Conservation (phyloP, 2,797 vertebrate species). For the Orientallactaga sibirica region DNA sequence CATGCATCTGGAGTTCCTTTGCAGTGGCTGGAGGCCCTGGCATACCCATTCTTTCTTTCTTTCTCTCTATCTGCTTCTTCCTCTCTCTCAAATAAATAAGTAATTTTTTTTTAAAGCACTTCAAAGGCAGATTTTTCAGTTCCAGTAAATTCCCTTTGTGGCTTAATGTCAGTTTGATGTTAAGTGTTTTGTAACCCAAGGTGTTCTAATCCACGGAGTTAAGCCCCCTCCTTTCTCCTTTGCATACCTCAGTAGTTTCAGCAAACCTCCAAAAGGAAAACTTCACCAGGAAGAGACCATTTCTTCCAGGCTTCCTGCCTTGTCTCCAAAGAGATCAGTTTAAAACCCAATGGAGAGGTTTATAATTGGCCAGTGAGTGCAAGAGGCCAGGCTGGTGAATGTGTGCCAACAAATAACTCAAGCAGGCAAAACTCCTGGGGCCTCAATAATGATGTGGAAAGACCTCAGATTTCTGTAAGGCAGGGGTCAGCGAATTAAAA, state of each 20-base stretch:
- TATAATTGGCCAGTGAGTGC: constrained; percentile 31
- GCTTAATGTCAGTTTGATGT: neutral
- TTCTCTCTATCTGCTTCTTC: no score
- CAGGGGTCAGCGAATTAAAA: constrained; percentile 77
- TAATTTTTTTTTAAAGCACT: no score
- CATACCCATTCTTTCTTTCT: no score
- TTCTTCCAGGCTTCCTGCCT: constrained; percentile 24
- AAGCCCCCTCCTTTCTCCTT: neutral
- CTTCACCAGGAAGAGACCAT: constrained; percentile 31
- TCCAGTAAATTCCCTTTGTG: neutral
- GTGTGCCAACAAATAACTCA: constrained; percentile 66
- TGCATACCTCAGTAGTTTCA: neutral
- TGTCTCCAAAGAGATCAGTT: neutral
- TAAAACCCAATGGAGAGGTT: constrained; percentile 19
- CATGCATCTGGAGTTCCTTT: no score
- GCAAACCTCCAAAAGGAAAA: neutral
- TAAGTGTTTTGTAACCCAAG: constrained; percentile 38
- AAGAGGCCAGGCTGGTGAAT: neutral
- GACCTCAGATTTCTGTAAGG: constrained; percentile 55
- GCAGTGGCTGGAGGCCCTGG: no score
- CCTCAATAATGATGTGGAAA: constrained; percentile 72
- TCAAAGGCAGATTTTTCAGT: neutral
- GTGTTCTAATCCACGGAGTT: neutral
- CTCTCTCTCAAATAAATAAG: no score
- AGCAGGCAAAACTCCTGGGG: constrained; percentile 28